Evolutionary conservation across 2,113 vertebrate species (phyloP), one percentile per base, ranked within the genome.

Genomic region (Bagarius yarrelli): DNA sequence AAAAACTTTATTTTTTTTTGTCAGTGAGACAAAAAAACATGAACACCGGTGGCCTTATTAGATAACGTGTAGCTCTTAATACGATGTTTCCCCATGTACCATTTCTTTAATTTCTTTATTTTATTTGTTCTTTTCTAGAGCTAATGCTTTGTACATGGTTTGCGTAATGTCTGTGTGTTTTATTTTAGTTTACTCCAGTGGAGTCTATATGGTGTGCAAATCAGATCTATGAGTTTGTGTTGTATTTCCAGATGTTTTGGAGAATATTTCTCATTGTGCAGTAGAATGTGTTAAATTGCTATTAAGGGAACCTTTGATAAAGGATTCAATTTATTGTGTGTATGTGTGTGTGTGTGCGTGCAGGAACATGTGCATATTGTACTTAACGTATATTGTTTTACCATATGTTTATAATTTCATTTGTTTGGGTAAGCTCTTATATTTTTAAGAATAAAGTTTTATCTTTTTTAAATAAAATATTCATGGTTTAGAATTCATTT

Each of bases 241-340:
- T 83, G 76, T 84, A 89, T 86, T 88, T 85, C 88, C 87, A 82
- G 86, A 79, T 85, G 61, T 71, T 84, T 88, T 87, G 88, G 88
- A 91, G 93, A 92, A 91, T 91, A 91, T 92, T 92, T 92, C 87
- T 92, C 90, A 89, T 88, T 86, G 80, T 87, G 67, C 36, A 81
- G 47, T 15, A 71, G 30, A 61, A 60, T 79, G 47, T 72, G 8
- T 72, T 81, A 59, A 66, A 32, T 75, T 63, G 52, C 50, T 56
- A 64, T 77, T 55, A 25, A 47, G 73, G 66, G 72, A 80, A 83
- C 79, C 75, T 84, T 81, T 87, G 44, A 66, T 84, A 83, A 86
- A 81, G 63, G 73, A 53, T 34, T 66, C 32, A 30, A 16, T 73
- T 55, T 9, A 25, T 53, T 83, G 32, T 64, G 30, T 66, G 32